Evolutionary conservation across 2,797 vertebrate species (phyloP).

Genomic region (Argyrosomus regius): DNA sequence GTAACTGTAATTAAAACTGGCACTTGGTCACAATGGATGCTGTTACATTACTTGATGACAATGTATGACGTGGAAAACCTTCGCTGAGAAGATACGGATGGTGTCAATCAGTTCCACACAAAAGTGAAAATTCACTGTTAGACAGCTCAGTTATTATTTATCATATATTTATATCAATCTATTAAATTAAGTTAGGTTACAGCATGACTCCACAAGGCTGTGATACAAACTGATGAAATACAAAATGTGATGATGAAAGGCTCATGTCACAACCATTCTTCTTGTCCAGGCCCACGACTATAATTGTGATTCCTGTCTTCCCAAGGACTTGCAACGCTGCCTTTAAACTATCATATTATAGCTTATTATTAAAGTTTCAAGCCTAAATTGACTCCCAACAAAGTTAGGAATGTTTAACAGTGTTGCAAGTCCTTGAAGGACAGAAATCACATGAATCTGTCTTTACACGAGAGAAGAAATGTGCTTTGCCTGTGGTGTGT

Average conservation of each 20-base stretch:
- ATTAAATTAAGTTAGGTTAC: neutral
- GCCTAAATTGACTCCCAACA: neutral
- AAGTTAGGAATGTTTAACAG: neutral
- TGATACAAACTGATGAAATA: conserved; percentile 19
- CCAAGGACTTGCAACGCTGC: neutral
- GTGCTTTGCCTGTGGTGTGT: conserved; percentile 15
- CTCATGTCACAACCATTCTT: conserved; percentile 1
- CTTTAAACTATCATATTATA: too few species aligned
- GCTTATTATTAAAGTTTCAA: neutral
- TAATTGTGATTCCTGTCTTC: neutral
- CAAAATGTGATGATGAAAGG: conserved; percentile 6
- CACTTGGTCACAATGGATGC: conserved; percentile 54
- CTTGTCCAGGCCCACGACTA: neutral
- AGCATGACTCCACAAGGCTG: neutral
- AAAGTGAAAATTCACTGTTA: neutral
- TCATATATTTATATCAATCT: conserved; percentile 3
- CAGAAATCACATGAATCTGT: conserved; percentile 24
- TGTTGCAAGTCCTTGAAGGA: neutral
- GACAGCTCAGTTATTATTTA: conserved; percentile 17
- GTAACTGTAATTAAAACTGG: conserved; percentile 67
- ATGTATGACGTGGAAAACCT: conserved; percentile 49
- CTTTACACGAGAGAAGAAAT: conserved; percentile 8
- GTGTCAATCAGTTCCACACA: conserved; percentile 40
- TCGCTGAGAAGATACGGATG: conserved; percentile 38
- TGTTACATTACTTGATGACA: conserved; percentile 59